Evolutionary conservation across 2,888 invertebrate genomes (phyloP), one percentile per base, ranked within the genome.

Genomic region (Papilio demoleus): DNA sequence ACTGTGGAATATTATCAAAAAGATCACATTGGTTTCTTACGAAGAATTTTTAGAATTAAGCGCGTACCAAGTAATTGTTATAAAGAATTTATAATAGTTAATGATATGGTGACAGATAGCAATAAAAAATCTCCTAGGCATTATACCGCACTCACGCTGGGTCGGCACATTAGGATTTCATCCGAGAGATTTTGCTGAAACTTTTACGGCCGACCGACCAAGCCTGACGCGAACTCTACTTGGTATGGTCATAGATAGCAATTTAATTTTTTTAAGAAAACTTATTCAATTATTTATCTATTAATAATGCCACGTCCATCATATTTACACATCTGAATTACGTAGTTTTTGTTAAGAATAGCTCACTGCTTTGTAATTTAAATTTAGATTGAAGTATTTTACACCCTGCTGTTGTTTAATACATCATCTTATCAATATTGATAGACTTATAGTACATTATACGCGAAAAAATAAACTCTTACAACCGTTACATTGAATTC

Each of bases 371-470:
- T 47, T 47, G 47, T 47, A 47, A 47, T 47, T 47, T 22, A 19
- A 22, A 12, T 47, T 47, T 47, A 22, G 22, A 45, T 47, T 47
- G 22, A 22, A 47, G 22, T 47, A 47, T 47, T 22, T 47, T 47
- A 47, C 47, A 22, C 22, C 22, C 22, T 12, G 22, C 47, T 47
- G 47, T 47, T 47, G 45, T 45, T 19, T 47, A 47, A 47, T 22
- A 47, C 47, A 47, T 47, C 12, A 47, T 3, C 45, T 45, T 22
- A 47, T 47, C 11, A 47, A 47, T 47, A 47, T 47, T 47, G 12
- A 47, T 47, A 22, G 47, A 47, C 11, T 22, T 4, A 47, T 47
- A 47, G 22, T 22, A 22, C 22, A 47, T 22, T 22, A 47, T 12
- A 47, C 22, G n/a, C 22, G 19, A 22, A 47, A 47, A 12, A 22